Conservation (phyloP, 2,888 invertebrate genomes). For the Hololepta plana region DNA sequence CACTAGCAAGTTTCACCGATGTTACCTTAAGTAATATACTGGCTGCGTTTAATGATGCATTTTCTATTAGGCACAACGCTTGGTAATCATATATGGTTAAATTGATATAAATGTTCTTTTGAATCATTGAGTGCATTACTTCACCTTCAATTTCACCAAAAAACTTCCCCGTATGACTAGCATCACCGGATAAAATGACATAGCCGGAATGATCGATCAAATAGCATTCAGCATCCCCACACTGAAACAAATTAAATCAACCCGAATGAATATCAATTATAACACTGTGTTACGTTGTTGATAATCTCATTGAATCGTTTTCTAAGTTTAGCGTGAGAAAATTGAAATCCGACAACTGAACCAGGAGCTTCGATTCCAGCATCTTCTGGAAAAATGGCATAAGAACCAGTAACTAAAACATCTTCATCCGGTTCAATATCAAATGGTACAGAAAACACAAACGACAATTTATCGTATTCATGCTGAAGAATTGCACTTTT, state of each 20-base stretch:
- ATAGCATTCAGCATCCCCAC: conserved; percentile 58
- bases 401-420: conserved; percentile 58
- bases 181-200: conserved; percentile 51
- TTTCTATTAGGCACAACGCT: conserved; percentile 45
- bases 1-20: no score
- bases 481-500: conserved; percentile 77
- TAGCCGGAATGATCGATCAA: conserved; percentile 88
- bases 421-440: conserved; percentile 29
- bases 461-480: conserved; percentile 53
- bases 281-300: no score
- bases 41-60: conserved; percentile 20
- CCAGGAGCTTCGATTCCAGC: conserved; percentile 63
- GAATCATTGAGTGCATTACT: conserved; percentile 58
- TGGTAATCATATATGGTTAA: conserved; percentile 75
- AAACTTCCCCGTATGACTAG: conserved; percentile 58
- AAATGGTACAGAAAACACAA: conserved; percentile 62
- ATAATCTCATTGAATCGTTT: conserved; percentile 53
- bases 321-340: conserved; percentile 51
- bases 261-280: no score
- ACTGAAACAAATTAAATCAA: no score
- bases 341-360: conserved; percentile 77
- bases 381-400: conserved; percentile 68
- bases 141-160: conserved; percentile 69
- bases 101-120: conserved; percentile 50
- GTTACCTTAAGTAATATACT: conserved; percentile 23